These are phyloP conservation scores for Phocoena phocoena DNA, from an alignment of 2,113 vertebrate genomes.

Conservation along the genomic window DNA sequence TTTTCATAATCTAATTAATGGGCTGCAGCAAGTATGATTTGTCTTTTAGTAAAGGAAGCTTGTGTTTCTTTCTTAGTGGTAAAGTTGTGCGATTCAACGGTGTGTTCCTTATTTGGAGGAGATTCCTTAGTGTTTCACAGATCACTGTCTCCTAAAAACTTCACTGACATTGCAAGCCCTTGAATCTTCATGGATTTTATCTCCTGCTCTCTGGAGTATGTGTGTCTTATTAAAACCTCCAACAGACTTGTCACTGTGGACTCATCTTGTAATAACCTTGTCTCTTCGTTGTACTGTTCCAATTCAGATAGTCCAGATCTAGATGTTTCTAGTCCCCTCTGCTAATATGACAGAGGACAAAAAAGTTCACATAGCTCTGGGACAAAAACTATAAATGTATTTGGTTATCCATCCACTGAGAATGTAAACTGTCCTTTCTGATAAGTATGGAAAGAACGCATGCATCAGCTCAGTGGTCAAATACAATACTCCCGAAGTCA, in stretches of 20 bases:
- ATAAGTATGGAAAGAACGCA: not conserved
- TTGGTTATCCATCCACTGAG: not conserved
- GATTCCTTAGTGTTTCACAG: not conserved
- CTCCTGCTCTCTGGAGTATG: not conserved
- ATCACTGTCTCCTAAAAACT: not conserved
- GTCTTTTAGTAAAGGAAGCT: not conserved
- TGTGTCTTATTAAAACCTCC: not conserved
- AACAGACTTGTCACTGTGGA: not conserved
- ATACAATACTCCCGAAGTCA: not conserved
- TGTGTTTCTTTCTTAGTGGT: not conserved
- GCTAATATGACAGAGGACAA: not conserved
- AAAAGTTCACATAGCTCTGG: not conserved
- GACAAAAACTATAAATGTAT: not conserved
- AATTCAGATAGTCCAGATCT: not conserved
- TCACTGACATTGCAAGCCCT: not conserved
- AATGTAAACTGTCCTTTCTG: not conserved
- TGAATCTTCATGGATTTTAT: not conserved
- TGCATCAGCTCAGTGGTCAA: not conserved
- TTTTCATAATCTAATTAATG: not conserved
- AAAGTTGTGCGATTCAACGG: not conserved
- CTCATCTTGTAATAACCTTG: not conserved
- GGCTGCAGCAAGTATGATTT: not conserved
- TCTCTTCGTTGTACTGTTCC: not conserved
- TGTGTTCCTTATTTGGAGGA: not conserved
- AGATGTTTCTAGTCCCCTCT: not conserved